These are phyloP conservation scores for Rhombomys opimus DNA, from an alignment of 2,113 vertebrate genomes.

Conservation along the genomic window DNA sequence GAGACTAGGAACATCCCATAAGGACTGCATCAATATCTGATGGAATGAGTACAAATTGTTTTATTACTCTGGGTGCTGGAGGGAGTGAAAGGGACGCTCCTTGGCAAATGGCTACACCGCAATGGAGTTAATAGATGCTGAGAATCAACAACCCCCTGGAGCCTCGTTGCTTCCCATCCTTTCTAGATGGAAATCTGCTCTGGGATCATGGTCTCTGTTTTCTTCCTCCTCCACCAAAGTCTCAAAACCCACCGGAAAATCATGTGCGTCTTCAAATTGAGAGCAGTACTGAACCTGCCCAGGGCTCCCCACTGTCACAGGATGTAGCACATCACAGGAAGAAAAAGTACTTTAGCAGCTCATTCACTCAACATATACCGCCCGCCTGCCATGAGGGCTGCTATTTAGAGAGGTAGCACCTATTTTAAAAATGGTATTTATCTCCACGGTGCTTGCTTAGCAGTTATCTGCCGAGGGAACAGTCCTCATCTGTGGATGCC, in stretches of 20 bases:
- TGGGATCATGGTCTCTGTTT: neutral
- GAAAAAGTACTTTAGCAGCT: neutral
- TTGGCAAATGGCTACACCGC: neutral
- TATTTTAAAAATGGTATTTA: neutral
- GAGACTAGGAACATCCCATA: neutral
- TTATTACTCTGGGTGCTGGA: neutral
- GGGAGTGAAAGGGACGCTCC: neutral
- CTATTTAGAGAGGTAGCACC: neutral
- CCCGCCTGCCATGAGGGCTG: neutral
- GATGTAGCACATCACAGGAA: neutral
- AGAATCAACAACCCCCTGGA: neutral
- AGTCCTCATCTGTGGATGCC: neutral
- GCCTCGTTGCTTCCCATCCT: neutral
- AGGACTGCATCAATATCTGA: conserved; percentile 31
- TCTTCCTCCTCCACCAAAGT: neutral
- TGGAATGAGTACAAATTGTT: conserved; percentile 4
- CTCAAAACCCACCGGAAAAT: neutral
- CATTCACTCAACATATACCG: rapidly evolving
- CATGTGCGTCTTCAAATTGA: neutral
- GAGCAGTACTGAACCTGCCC: neutral
- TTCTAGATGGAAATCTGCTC: neutral
- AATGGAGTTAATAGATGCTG: neutral
- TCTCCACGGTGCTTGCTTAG: neutral
- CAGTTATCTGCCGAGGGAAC: neutral
- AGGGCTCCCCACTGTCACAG: neutral